Evolutionary conservation across 2,797 vertebrate genomes (phyloP).

Genomic region (Gymnocypris eckloni): DNA sequence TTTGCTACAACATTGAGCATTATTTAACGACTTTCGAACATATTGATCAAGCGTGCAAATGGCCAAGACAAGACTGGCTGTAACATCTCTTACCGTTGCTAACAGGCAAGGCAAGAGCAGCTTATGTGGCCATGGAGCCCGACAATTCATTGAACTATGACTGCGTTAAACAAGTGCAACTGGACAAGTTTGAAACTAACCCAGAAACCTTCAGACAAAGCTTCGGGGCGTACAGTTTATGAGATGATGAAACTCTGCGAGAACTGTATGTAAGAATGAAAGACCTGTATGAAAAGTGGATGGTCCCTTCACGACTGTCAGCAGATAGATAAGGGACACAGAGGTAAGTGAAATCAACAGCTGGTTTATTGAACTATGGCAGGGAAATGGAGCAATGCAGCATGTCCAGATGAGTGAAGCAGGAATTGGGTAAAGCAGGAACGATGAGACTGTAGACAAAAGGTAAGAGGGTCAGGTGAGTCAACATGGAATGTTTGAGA

Average conservation of each 20-base stretch:
- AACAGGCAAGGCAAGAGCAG: background rate
- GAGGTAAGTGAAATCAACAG: no score
- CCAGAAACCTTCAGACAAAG: background rate
- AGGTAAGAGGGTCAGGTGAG: no score
- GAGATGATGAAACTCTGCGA: no score
- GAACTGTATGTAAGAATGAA: background rate
- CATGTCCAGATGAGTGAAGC: no score
- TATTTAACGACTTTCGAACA: background rate
- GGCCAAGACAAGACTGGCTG: background rate
- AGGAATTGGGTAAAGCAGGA: no score
- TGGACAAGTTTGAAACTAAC: slow-evolving; percentile 9
- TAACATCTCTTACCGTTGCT: background rate
- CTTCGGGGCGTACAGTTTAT: background rate
- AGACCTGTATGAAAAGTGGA: slow-evolving; percentile 4
- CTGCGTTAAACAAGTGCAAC: background rate
- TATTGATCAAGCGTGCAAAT: background rate
- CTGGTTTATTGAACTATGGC: no score
- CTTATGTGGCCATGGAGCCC: slow-evolving; percentile 12
- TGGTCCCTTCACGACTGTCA: background rate
- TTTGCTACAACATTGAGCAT: background rate
- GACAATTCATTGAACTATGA: background rate
- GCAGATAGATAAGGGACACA: no score
- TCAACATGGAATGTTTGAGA: no score
- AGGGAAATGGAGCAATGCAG: no score
- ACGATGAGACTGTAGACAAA: no score